Evolutionary conservation across 2,797 vertebrate species (phyloP), one percentile per base, ranked within the genome.

Genomic region (Streptopelia turtur): DNA sequence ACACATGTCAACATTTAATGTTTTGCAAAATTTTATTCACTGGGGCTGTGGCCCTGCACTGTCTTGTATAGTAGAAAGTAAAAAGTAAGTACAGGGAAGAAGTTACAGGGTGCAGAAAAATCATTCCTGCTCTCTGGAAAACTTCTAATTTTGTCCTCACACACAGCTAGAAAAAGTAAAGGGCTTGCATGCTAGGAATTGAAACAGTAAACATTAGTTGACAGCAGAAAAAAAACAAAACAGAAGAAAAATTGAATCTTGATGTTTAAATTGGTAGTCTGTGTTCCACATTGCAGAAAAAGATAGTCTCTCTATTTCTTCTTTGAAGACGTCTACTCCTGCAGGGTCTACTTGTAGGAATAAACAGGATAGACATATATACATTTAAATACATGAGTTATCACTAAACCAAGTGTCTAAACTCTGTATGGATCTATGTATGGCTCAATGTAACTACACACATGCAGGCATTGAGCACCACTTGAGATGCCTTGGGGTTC

Each of bases 121-220:
- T 49, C 6, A 60, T 72, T 35, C 21, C 25, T 61, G 2, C 12
- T 87, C 22, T 83, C 37, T 47, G 60, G 31, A 87, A 87, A 84
- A 60, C 3, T 30, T 78, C 16, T 47, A 39, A 10, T 63, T 82
- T 91, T 93, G 20, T 76, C 43, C 43, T 89, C 30, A 49, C 35
- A 52, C 10, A 69, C 31, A 72, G 9, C 30, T 75, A 91, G 63
- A 76, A 93, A 89, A 91, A 90, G 31, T 68, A 91, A 93, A 93
- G 47, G 43, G 30, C 59, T 90, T 49, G 17, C 39, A 60, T 83
- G 56, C 35, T 90, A 89, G 81, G 56, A 84, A 83, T 2, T 57
- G 55, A 87, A 90, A 79, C 28, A 78, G 13, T 13, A 50, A 91
- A 84, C 12, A 53, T 30, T 68, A 84, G 12, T 24, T 88, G 61